Conservation (phyloP, 2,113 vertebrate genomes). For the Grallaria varia region DNA sequence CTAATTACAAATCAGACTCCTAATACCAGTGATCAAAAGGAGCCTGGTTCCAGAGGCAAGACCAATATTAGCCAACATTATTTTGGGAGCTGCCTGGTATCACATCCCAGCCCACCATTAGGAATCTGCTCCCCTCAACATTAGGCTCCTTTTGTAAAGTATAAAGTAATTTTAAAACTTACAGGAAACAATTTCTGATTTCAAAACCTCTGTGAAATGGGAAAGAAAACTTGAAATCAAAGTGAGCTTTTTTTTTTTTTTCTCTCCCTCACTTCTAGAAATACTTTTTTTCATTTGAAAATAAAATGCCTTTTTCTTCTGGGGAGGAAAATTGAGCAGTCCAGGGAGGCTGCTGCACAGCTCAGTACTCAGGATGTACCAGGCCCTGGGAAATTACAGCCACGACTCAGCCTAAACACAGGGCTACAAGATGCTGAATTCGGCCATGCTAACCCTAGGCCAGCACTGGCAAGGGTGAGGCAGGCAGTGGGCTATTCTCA, state of each 20-base stretch:
- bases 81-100: neutral
- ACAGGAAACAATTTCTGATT: neutral
- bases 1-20: neutral
- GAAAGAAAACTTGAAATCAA: neutral
- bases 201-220: neutral
- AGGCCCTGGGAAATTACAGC: neutral
- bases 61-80: neutral
- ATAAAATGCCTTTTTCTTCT: neutral
- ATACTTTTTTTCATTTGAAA: neutral
- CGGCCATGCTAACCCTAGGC: neutral
- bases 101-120: neutral
- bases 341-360: neutral
- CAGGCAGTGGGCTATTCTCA: neutral
- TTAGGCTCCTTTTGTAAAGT: neutral
- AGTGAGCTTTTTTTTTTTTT: neutral
- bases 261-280: fast-evolving
- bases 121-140: neutral
- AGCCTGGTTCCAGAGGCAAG: neutral
- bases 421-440: neutral
- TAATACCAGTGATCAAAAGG: neutral
- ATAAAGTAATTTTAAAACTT: neutral
- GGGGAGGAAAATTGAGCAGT: neutral
- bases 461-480: neutral
- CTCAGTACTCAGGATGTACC: neutral
- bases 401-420: neutral